Conservation (phyloP, 37 sponge, comb jelly and placozoan genomes). For the Eunapius fragilis region DNA sequence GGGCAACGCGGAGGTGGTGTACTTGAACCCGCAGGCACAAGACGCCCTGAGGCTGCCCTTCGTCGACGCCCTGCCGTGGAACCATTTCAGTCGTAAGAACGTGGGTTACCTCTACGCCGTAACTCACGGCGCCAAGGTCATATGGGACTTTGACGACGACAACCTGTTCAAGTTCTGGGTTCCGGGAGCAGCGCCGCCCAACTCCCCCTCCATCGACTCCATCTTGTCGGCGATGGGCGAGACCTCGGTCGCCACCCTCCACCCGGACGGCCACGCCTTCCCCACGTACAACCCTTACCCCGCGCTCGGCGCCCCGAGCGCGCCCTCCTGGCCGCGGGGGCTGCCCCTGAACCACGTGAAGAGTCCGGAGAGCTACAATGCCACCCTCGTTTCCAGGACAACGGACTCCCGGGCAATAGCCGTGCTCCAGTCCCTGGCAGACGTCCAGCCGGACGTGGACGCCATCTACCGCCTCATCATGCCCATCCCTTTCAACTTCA, state of each 20-base stretch:
- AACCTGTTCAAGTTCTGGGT: conserved; percentile 66
- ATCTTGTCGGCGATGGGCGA: not conserved
- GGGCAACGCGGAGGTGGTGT: conserved; percentile 38
- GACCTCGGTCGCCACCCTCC: not conserved
- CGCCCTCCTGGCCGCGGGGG: conserved; percentile 67
- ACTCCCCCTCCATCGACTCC: conserved; percentile 36
- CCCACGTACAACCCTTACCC: conserved; percentile 70
- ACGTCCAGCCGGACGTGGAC: conserved; percentile 67
- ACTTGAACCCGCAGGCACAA: conserved; percentile 41
- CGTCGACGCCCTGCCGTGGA: conserved; percentile 39
- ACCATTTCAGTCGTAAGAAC: conserved; percentile 67
- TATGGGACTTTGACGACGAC: conserved; percentile 76
- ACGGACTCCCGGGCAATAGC: conserved; percentile 6
- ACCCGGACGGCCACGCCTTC: conserved; percentile 23
- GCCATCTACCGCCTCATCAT: conserved; percentile 60
- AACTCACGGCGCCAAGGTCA: conserved; percentile 53
- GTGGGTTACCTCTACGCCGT: conserved; percentile 72
- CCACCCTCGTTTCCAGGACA: not conserved
- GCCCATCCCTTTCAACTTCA: conserved; percentile 56
- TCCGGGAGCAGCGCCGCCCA: conserved; percentile 38
- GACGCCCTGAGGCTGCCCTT: conserved; percentile 6
- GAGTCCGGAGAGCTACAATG: not conserved
- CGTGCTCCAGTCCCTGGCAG: conserved; percentile 60
- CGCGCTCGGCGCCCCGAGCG: conserved; percentile 31
- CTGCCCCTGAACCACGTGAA: conserved; percentile 53